Evolutionary conservation across 2,888 invertebrate genomes (phyloP).

Genomic region (Bombyx huttoni): DNA sequence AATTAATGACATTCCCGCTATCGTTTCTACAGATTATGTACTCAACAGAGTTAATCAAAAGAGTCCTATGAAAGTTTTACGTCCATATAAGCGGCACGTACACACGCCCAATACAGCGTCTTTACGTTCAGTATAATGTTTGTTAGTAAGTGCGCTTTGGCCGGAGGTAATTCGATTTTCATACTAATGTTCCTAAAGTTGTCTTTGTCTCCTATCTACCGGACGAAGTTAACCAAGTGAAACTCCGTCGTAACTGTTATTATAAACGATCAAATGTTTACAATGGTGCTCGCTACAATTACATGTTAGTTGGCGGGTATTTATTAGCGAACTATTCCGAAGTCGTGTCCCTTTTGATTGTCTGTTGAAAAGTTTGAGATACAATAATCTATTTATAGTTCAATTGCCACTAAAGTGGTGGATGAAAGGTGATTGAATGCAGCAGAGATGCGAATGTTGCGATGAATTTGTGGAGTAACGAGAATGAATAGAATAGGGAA

Average conservation of each 20-base stretch:
- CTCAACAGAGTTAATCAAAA: too few relatives aligned
- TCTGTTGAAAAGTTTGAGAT: conserved; percentile 1
- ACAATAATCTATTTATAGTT: not conserved
- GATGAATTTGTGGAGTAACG: too few relatives aligned
- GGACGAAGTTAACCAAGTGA: conserved; percentile 6
- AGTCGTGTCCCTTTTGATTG: not conserved
- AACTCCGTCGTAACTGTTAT: not conserved
- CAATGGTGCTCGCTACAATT: conserved; percentile 1
- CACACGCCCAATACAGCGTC: conserved; percentile 6
- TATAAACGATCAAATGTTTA: conserved; percentile 2
- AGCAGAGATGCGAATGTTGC: too few relatives aligned
- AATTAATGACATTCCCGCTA: too few relatives aligned
- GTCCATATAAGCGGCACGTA: not conserved
- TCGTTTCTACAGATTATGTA: too few relatives aligned
- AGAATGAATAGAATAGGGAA: too few relatives aligned
- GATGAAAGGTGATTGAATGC: too few relatives aligned
- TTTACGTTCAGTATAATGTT: conserved; percentile 17
- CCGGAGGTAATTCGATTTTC: conserved; percentile 30
- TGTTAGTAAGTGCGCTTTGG: conserved; percentile 20
- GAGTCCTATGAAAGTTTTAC: not conserved
- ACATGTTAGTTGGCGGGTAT: not conserved
- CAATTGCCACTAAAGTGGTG: too few relatives aligned
- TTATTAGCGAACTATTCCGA: conserved; percentile 1
- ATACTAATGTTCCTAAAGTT: conserved; percentile 16
- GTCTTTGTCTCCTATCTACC: conserved; percentile 1